Evolutionary conservation across 2,113 vertebrate genomes (phyloP).

Genomic region (Axis porcinus): DNA sequence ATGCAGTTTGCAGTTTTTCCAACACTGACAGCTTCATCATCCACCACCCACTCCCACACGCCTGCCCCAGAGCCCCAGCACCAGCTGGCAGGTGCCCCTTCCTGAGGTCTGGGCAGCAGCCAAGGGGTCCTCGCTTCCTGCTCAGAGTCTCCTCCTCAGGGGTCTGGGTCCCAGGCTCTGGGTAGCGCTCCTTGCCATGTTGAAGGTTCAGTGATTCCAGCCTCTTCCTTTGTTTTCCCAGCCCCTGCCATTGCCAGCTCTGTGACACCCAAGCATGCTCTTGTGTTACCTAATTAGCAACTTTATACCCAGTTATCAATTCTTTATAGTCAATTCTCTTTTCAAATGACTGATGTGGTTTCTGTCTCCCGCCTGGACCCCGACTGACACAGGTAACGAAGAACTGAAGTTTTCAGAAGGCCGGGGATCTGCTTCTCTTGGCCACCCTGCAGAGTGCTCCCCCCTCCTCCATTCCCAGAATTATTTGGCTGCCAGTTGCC

Average conservation of each 20-base stretch:
- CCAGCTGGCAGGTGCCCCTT: neutral
- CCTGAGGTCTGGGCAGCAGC: neutral
- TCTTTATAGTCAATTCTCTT: neutral
- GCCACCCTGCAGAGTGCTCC: neutral
- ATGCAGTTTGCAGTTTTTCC: neutral
- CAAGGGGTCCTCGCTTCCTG: neutral
- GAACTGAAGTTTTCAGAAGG: slow-evolving; percentile 24
- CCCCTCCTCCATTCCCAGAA: slow-evolving; percentile 57
- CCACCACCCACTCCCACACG: too few relatives aligned
- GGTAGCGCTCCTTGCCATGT: neutral
- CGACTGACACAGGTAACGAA: neutral
- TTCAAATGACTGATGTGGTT: neutral
- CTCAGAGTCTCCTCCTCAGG: neutral
- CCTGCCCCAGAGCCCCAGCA: neutral
- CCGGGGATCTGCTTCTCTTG: slow-evolving; percentile 51
- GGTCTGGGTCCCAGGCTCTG: neutral
- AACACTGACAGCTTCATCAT: neutral
- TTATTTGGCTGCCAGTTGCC: slow-evolving; percentile 68
- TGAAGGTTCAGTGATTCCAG: neutral
- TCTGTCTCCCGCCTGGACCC: neutral
- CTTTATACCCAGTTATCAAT: neutral
- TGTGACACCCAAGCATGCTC: neutral
- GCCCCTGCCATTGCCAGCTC: neutral
- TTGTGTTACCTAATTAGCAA: neutral
- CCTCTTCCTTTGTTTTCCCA: neutral